Evolutionary conservation across 2,888 invertebrate species (phyloP).

Genomic region (Seira musarum): DNA sequence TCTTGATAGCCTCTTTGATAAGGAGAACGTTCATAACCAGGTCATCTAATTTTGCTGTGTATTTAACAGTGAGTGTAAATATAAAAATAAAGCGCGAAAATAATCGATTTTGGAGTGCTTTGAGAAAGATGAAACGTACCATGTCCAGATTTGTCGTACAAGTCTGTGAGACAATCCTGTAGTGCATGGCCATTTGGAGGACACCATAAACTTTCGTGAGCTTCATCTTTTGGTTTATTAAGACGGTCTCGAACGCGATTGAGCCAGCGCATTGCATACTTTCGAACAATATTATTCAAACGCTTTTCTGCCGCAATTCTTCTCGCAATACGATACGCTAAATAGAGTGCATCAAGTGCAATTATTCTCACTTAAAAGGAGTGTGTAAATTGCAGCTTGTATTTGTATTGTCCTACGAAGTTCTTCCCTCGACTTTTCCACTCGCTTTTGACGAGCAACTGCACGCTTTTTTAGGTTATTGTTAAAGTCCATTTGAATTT

Average conservation of each 20-base stretch:
- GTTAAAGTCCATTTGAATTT: not conserved
- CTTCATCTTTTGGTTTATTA: constrained; percentile 2
- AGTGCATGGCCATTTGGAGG: not conserved
- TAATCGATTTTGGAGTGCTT: too few relatives aligned
- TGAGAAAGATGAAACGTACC: too few relatives aligned
- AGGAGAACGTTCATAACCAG: constrained; percentile 41
- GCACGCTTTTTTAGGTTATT: not conserved
- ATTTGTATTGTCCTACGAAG: constrained; percentile 34
- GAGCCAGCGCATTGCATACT: constrained; percentile 45
- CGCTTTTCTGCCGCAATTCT: not conserved
- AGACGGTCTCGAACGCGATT: constrained; percentile 27
- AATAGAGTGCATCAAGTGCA: not conserved
- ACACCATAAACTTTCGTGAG: constrained; percentile 41
- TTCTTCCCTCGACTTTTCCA: constrained; percentile 26
- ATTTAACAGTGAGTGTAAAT: not conserved
- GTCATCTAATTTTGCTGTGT: constrained; percentile 49
- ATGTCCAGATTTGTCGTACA: constrained; percentile 36
- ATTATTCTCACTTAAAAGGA: not conserved
- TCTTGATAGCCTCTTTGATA: constrained; percentile 40
- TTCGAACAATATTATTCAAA: constrained; percentile 36
- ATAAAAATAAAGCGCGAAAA: not conserved
- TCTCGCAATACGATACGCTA: constrained; percentile 27
- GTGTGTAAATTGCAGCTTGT: not conserved
- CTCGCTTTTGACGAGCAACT: constrained; percentile 15
- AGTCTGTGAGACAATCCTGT: constrained; percentile 22